Percentiles rank a stretch among this genome's conserved stretches.
Evolutionary conservation across 2,888 invertebrate species (phyloP).

Genomic region (Ceraclea dissimilis): DNA sequence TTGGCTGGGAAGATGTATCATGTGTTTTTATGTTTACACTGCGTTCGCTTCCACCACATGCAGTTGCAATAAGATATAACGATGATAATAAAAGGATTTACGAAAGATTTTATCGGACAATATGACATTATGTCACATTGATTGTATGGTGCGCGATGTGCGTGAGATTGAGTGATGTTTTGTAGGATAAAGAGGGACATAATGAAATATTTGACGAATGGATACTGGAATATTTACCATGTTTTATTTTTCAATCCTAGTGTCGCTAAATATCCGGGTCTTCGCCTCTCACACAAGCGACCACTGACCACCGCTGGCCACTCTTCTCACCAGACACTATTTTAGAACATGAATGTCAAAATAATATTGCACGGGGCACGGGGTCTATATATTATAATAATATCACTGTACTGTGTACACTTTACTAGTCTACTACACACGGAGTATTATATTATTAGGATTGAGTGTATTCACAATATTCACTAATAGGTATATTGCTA

Average conservation of each 20-base stretch:
- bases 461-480: no score
- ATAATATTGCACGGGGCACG: slow-evolving; percentile 17
- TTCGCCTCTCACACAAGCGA: not conserved
- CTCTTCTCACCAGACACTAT: slow-evolving; percentile 13
- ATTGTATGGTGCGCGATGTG: no score
- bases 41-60: no score
- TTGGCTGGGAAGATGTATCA: no score
- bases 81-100: no score
- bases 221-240: slow-evolving; percentile 12
- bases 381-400: slow-evolving; percentile 5
- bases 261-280: slow-evolving; percentile 16
- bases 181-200: not conserved
- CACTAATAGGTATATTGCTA: not conserved
- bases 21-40: no score
- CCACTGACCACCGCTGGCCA: not conserved
- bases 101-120: no score
- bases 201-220: not conserved
- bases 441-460: no score
- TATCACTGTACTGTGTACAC: not conserved
- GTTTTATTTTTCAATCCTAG: slow-evolving; percentile 23
- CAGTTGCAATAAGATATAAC: no score
- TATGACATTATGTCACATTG: no score
- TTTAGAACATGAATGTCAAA: slow-evolving; percentile 25
- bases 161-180: not conserved
- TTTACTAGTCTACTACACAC: no score